These are phyloP conservation scores for Herminia tarsipennalis DNA, from an alignment of 2,888 invertebrate genomes.

Conservation along the genomic window DNA sequence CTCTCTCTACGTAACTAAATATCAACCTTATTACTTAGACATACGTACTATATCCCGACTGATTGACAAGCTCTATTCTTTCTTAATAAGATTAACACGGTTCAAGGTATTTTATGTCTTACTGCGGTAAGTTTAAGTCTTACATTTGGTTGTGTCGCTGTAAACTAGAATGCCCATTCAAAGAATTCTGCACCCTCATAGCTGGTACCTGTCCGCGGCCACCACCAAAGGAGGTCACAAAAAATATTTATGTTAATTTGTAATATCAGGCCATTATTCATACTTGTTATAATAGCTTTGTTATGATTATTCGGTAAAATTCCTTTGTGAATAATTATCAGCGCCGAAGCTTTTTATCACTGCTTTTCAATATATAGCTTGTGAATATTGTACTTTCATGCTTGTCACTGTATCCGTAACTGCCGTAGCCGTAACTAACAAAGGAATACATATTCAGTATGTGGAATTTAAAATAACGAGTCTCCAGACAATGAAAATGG, in stretches of 20 bases:
- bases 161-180: conserved; percentile 72
- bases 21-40: conserved; percentile 39
- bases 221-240: conserved; percentile 79
- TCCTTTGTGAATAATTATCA: conserved; percentile 66
- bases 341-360: conserved; percentile 52
- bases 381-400: conserved; percentile 55
- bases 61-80: conserved; percentile 31
- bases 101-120: conserved; percentile 36
- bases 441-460: conserved; percentile 16
- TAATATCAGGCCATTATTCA: conserved; percentile 80
- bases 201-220: conserved; percentile 82
- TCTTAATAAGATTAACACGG: conserved; percentile 38
- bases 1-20: conserved; percentile 48
- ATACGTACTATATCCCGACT: conserved; percentile 41
- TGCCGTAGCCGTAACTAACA: conserved; percentile 9
- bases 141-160: conserved; percentile 26
- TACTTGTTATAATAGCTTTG: conserved; percentile 81
- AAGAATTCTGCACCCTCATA: conserved; percentile 85
- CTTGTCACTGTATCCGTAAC: conserved; percentile 52
- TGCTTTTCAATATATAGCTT: conserved; percentile 51
- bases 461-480: conserved; percentile 8
- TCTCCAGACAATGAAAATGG: neutral
- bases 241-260: conserved; percentile 84
- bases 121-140: conserved; percentile 25
- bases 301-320: conserved; percentile 80